phyloP scores from a whole-genome alignment of 2,797 vertebrate species.

The Poeciliopsis infans region DNA sequence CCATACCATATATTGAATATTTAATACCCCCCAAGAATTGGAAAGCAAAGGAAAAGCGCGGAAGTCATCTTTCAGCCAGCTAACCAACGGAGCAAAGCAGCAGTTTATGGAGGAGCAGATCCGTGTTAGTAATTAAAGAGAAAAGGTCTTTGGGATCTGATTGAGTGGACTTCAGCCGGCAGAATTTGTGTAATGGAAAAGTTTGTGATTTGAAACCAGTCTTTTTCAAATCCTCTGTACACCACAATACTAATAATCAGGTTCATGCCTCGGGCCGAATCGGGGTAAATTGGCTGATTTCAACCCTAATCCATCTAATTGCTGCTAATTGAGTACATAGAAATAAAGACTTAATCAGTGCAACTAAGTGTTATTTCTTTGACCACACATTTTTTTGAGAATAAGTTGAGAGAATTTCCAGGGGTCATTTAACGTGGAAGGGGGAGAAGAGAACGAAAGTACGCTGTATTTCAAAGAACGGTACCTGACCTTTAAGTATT shows the following conservation, averaged over 20 bases:
- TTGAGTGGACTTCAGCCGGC: not conserved
- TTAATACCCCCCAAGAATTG: not conserved
- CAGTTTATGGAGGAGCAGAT: not conserved
- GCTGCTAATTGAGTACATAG: not conserved
- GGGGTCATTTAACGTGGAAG: constrained; percentile 17
- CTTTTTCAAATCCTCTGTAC: not conserved
- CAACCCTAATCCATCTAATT: not conserved
- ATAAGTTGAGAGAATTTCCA: not conserved
- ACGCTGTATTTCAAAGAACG: constrained; percentile 59
- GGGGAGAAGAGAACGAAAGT: constrained; percentile 25
- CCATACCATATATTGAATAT: not conserved
- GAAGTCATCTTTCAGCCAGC: not conserved
- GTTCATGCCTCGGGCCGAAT: not conserved
- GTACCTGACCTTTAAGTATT: constrained; percentile 56
- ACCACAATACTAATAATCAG: not conserved
- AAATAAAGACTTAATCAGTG: not conserved
- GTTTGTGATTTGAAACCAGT: not conserved
- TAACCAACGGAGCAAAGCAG: not conserved
- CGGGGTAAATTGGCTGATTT: not conserved
- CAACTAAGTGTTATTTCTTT: not conserved
- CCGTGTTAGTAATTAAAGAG: not conserved
- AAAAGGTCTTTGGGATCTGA: not conserved
- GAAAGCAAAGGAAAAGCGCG: not conserved
- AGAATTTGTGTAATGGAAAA: not conserved
- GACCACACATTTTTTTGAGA: not conserved